These are phyloP conservation scores for Mycogona germanica DNA, from an alignment of 2,888 invertebrate species.

Conservation along the genomic window DNA sequence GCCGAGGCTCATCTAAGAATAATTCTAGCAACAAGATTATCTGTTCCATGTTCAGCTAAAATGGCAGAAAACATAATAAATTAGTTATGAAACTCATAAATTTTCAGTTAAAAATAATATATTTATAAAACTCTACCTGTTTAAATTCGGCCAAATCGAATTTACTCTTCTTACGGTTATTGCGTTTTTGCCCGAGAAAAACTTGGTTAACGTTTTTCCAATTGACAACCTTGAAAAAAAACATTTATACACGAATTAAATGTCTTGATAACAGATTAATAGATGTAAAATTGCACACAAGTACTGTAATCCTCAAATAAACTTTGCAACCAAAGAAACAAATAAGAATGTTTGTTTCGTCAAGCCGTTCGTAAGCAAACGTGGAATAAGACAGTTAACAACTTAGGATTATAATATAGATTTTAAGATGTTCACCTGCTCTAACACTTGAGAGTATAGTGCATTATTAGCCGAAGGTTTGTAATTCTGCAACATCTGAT, in stretches of 20 bases:
- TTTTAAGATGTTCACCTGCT: not conserved
- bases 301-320: not conserved
- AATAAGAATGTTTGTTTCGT: not conserved
- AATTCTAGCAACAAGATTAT: conserved; percentile 28
- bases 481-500: not conserved
- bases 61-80: not conserved
- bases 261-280: too few relatives aligned
- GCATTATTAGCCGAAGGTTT: not conserved
- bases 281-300: too few relatives aligned
- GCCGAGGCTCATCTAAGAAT: conserved; percentile 25
- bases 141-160: not conserved
- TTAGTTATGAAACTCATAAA: not conserved
- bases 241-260: not conserved
- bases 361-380: not conserved
- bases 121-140: not conserved
- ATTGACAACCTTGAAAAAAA: not conserved
- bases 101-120: not conserved
- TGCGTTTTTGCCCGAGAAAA: not conserved
- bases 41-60: conserved; percentile 24
- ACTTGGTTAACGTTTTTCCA: not conserved
- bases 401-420: too few relatives aligned
- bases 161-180: not conserved
- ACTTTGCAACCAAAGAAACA: not conserved
- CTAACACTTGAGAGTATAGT: not conserved
- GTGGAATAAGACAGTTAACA: not conserved